phyloP scores from a whole-genome alignment of 2,888 invertebrate genomes.

The Epirrita christyi region DNA sequence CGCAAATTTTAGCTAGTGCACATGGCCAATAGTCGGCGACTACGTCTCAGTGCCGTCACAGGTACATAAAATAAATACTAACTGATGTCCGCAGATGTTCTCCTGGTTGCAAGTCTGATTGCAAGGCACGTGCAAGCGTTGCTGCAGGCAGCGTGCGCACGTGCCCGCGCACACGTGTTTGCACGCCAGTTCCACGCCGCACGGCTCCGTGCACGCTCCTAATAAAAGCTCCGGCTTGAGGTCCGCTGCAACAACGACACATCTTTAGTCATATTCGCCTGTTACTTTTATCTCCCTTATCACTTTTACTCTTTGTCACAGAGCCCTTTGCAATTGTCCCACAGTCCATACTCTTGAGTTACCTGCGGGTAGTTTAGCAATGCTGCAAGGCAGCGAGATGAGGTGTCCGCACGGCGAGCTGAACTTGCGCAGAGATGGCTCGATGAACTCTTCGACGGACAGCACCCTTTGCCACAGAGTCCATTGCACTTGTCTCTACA shows the following conservation, averaged over 20 bases:
- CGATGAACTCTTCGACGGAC: conserved; percentile 57
- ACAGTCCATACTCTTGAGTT: background rate
- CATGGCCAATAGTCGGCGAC: too few species aligned
- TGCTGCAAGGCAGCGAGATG: conserved; percentile 68
- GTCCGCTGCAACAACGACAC: conserved; percentile 25
- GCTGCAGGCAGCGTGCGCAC: conserved; percentile 84
- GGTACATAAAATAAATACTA: conserved; percentile 33
- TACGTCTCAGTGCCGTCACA: too few species aligned
- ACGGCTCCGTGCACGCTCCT: conserved; percentile 71
- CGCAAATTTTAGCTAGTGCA: too few species aligned
- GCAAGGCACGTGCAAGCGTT: conserved; percentile 86
- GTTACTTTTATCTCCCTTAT: too few species aligned
- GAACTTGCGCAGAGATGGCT: conserved; percentile 47
- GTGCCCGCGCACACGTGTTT: conserved; percentile 80
- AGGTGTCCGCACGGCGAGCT: conserved; percentile 78
- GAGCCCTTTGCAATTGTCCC: background rate
- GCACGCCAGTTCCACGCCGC: conserved; percentile 71
- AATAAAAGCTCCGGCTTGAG: conserved; percentile 47
- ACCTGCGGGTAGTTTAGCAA: conserved; percentile 40
- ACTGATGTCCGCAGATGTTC: conserved; percentile 87
- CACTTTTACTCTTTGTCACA: too few species aligned
- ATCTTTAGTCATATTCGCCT: too few species aligned
- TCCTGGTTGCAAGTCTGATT: conserved; percentile 78
- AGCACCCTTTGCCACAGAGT: too few species aligned
- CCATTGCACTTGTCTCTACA: conserved; percentile 38